These are phyloP conservation scores for Perognathus longimembris DNA, from an alignment of 2,113 vertebrate genomes.

Conservation along the genomic window DNA sequence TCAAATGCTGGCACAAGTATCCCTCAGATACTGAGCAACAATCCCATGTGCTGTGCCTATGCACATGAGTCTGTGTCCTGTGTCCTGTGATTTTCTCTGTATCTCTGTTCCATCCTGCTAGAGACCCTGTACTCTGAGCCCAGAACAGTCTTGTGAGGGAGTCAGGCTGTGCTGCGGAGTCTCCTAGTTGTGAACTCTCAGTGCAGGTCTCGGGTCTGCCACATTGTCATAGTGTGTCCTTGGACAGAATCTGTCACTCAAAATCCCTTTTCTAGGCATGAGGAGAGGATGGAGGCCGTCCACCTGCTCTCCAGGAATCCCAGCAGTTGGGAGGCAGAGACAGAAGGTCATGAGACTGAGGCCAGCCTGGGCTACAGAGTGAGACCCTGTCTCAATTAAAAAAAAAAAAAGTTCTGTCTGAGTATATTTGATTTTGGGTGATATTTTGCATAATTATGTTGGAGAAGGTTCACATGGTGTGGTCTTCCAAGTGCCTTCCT, in stretches of 20 bases:
- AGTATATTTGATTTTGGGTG: not conserved
- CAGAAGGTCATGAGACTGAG: too few relatives aligned
- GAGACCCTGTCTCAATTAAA: too few relatives aligned
- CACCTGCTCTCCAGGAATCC: not conserved
- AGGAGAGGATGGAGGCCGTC: too few relatives aligned
- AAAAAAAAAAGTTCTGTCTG: too few relatives aligned
- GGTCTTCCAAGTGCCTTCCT: not conserved
- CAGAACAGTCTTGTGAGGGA: not conserved
- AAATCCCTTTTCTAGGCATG: too few relatives aligned
- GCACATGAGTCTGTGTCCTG: too few relatives aligned
- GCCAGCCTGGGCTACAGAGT: not conserved
- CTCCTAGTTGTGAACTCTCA: not conserved
- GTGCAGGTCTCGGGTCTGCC: not conserved
- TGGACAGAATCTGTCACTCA: not conserved
- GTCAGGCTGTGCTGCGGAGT: not conserved
- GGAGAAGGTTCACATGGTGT: not conserved
- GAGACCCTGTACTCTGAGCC: not conserved
- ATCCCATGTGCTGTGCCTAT: too few relatives aligned
- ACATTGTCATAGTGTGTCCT: not conserved
- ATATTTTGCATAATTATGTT: not conserved
- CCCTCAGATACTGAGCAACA: too few relatives aligned
- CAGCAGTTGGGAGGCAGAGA: not conserved
- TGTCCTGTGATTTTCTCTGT: too few relatives aligned
- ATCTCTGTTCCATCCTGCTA: too few relatives aligned
- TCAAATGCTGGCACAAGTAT: too few relatives aligned